A percentile compares a stretch with the other conserved stretches of the same genome.
Evolutionary conservation across 2,888 invertebrate species (phyloP).

Genomic region (Yponomeuta malinellus): DNA sequence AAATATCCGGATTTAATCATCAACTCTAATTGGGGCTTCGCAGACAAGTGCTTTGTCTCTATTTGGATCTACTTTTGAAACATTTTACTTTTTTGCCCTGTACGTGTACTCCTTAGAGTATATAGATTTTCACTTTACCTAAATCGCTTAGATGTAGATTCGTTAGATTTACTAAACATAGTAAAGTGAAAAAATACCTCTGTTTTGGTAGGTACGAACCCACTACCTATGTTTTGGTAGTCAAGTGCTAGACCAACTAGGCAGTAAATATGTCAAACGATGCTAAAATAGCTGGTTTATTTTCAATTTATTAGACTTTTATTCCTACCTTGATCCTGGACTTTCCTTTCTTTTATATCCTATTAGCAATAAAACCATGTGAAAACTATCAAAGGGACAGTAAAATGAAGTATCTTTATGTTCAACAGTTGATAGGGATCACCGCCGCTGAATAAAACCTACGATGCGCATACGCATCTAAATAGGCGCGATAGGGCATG

Average conservation of each 20-base stretch:
- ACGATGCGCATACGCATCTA: neutral
- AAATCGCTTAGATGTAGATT: no score
- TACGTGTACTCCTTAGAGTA: no score
- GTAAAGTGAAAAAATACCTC: no score
- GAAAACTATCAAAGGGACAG: neutral
- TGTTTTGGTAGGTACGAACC: no score
- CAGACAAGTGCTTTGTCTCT: neutral
- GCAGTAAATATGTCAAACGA: no score
- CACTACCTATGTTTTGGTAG: no score
- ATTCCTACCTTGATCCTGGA: neutral
- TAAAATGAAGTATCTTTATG: neutral
- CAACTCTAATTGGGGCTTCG: neutral
- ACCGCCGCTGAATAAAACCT: neutral
- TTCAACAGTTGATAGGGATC: neutral
- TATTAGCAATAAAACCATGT: neutral
- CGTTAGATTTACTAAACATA: no score
- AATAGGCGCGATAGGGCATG: neutral
- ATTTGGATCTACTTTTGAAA: neutral
- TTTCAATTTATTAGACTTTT: neutral
- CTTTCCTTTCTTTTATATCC: neutral
- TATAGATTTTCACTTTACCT: no score
- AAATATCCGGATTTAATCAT: constrained; percentile 7
- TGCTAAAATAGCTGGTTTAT: neutral
- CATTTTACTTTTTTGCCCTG: neutral
- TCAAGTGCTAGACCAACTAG: no score